A percentile compares a stretch with the other conserved stretches of the same genome.
phyloP scores from a whole-genome alignment of 2,113 vertebrate species.

The Cryptoleucopteryx plumbea region DNA sequence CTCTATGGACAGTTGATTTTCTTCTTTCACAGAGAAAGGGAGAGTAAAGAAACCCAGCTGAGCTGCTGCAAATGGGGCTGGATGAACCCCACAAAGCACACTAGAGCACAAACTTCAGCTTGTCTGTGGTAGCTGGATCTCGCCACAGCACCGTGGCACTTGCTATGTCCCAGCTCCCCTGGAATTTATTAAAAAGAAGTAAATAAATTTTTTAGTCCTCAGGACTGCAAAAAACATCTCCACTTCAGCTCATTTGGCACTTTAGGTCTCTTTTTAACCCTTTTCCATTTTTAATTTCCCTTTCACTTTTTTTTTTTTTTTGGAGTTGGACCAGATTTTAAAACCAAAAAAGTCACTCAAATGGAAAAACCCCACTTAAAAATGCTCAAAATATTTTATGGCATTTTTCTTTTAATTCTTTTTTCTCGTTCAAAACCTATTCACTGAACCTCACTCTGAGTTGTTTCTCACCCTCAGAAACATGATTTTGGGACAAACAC shows the following conservation, averaged over 20 bases:
- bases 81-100: neutral
- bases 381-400: neutral
- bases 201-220: neutral
- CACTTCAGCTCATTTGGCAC: neutral
- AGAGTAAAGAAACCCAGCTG: neutral
- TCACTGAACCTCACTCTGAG: neutral
- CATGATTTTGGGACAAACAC: neutral
- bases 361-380: neutral
- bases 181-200: neutral
- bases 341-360: neutral
- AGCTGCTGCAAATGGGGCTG: neutral
- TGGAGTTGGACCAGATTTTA: neutral
- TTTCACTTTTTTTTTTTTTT: neutral
- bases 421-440: neutral
- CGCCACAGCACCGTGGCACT: neutral
- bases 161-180: neutral
- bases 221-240: neutral
- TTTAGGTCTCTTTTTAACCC: neutral
- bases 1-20: neutral
- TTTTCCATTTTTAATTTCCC: neutral
- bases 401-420: neutral
- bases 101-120: neutral
- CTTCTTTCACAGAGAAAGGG: neutral
- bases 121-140: neutral
- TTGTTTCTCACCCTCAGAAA: neutral